Base-by-base conservation (phyloP, 2,888 invertebrate genomes). In the Yponomeuta sedellus region DNA sequence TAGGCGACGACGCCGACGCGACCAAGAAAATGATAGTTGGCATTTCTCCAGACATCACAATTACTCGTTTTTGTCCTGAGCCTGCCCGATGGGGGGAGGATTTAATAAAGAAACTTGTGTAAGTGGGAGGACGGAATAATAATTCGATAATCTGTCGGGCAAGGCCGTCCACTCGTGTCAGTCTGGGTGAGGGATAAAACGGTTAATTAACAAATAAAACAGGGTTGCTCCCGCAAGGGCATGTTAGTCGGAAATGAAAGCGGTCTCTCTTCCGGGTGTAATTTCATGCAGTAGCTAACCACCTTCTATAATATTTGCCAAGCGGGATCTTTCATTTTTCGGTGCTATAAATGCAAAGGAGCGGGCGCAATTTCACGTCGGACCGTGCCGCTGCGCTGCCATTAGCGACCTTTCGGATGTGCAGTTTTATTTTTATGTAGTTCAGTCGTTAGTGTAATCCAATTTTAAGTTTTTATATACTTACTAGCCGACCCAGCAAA, bases 281-380 rank as follows among this genome's bases (percentile, higher is more conserved):
- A 52, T 52, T 52, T 52, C 44, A 52, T 16, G n/a, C 10, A 19
- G n/a, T 62, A 22, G 12, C 61, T 61, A 34, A 25, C n/a, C 61
- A 62, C 61, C 22, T 62, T 34, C n/a, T 12, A 62, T 39, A 39
- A 62, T 61, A 58, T 61, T 61, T 61, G 28, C 34, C 61, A 61
- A 61, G 22, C 52, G 25, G 20, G 25, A 61, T 40, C 57, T 81
- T 83, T 81, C 80, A 82, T 20, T 83, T 83, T 81, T 80, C 76
- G 81, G 80, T 81, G 75, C 79, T 82, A 77, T 82, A 83, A 83
- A 85, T 84, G 83, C 83, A 83, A 82, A 83, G 81, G 77, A 78
- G 76, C 75, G 73, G 8, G 70, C 76, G 78, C 80, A 80, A 81
- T 82, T 80, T 75, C 70, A 72, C 73, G 73, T 74, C 74, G 44